phyloP scores from a whole-genome alignment of 2,797 vertebrate genomes.

The Megalops cyprinoides region DNA sequence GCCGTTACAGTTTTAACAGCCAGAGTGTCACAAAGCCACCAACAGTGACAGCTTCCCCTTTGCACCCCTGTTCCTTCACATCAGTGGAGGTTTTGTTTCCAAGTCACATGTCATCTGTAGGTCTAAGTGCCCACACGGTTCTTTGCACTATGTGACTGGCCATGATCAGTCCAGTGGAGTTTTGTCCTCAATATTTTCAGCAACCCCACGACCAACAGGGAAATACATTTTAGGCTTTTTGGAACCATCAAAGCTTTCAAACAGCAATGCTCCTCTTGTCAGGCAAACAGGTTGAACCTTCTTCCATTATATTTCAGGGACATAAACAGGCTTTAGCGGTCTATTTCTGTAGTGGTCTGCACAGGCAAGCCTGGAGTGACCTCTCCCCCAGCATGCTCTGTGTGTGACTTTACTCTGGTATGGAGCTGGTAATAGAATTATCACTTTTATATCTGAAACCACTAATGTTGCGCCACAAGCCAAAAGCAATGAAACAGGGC shows the following conservation, averaged over 20 bases:
- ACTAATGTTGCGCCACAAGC: conserved; percentile 45
- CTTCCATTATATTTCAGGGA: conserved; percentile 57
- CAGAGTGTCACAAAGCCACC: too few species aligned
- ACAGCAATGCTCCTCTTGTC: conserved; percentile 41
- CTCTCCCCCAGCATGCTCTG: conserved; percentile 54
- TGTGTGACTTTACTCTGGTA: conserved; percentile 31
- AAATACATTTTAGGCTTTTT: too few species aligned
- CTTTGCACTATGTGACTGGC: too few species aligned
- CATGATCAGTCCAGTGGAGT: too few species aligned
- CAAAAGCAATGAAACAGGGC: conserved; percentile 47
- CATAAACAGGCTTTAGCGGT: conserved; percentile 58
- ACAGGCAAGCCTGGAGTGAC: conserved; percentile 54
- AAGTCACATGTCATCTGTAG: too few species aligned
- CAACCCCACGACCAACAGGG: too few species aligned
- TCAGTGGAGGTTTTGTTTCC: too few species aligned
- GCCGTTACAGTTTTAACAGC: too few species aligned
- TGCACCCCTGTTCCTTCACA: too few species aligned
- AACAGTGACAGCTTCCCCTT: too few species aligned
- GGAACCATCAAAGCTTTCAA: background rate
- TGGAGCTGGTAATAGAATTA: conserved; percentile 60
- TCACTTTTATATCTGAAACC: conserved; percentile 53
- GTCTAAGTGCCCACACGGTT: too few species aligned
- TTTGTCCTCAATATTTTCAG: too few species aligned
- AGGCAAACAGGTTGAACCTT: conserved; percentile 38
- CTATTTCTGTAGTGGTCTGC: conserved; percentile 74